phyloP scores from a whole-genome alignment of 2,113 vertebrate species.

The Telmatochromis sp. region DNA sequence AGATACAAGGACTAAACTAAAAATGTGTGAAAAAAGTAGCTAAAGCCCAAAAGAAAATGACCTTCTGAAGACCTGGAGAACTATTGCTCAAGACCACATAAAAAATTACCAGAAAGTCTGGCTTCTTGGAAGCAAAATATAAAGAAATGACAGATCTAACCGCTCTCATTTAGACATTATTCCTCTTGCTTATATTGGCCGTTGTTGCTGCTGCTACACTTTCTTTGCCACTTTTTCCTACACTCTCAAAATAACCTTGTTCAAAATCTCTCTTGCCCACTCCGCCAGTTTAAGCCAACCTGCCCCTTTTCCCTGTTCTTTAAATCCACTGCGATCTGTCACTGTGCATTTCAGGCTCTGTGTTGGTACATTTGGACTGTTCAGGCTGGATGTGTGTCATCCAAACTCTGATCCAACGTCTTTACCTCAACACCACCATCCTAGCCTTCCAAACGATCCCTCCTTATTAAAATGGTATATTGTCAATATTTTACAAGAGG shows the following conservation, averaged over 20 bases:
- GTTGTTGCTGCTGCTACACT: background rate
- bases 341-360: background rate
- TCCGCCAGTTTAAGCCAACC: background rate
- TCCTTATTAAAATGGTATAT: background rate
- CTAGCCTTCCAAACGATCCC: background rate
- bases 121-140: background rate
- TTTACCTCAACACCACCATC: background rate
- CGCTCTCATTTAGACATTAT: rapidly evolving
- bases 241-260: background rate
- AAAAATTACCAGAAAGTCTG: background rate
- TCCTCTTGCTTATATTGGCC: background rate
- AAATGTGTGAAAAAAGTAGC: background rate
- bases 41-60: background rate
- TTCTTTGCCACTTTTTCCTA: background rate
- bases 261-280: background rate
- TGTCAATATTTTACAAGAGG: background rate
- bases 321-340: background rate
- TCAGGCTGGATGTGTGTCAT: background rate
- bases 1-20: background rate
- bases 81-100: background rate
- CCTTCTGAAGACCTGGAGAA: background rate
- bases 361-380: background rate
- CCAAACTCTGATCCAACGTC: background rate
- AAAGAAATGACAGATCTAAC: background rate
- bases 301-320: background rate